A percentile compares a stretch with the other conserved stretches of the same genome.
phyloP scores from a whole-genome alignment of 2,113 vertebrate genomes.

The Callorhinus ursinus region DNA sequence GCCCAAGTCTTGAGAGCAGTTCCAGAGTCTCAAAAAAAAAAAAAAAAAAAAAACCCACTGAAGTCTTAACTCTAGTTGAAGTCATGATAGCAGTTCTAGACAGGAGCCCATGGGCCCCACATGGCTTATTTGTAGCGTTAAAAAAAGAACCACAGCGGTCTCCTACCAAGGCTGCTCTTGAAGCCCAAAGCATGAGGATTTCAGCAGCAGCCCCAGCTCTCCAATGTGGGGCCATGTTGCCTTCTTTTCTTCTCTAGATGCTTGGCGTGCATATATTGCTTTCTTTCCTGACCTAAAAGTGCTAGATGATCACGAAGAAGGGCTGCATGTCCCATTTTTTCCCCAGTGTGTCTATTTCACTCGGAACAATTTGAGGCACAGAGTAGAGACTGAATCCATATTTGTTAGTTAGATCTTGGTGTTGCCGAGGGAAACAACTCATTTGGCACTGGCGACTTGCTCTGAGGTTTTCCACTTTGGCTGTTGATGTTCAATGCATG shows the following conservation, averaged over 20 bases:
- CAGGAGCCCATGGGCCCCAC: no score
- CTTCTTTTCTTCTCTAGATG: background rate
- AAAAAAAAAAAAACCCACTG: background rate
- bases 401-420: background rate
- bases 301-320: background rate
- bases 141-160: no score
- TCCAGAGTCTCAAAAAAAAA: background rate
- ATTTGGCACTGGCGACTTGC: background rate
- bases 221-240: accelerated
- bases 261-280: background rate
- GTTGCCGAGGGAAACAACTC: background rate
- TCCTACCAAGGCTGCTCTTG: background rate
- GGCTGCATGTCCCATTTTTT: background rate
- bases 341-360: background rate
- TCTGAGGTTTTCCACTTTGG: background rate
- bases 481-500: background rate
- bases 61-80: background rate
- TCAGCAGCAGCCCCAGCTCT: background rate
- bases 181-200: background rate
- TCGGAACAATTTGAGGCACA: background rate
- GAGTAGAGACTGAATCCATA: background rate
- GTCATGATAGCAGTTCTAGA: background rate
- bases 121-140: background rate
- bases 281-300: background rate
- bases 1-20: background rate